phyloP scores from a whole-genome alignment of 1,140 invertebrate species.

The Centruroides sculpturatus region DNA sequence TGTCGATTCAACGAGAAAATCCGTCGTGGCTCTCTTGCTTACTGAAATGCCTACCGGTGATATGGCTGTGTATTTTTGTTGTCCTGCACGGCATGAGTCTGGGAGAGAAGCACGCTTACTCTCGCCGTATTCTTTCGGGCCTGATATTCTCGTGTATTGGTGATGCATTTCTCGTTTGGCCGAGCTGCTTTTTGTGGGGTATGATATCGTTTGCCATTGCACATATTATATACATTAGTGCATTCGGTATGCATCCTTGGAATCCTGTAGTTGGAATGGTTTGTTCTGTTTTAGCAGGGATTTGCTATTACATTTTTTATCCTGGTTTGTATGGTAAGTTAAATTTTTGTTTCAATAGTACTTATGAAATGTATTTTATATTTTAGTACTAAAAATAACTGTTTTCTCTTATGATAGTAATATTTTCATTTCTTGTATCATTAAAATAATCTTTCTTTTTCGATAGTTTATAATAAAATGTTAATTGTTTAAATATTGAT shows the following conservation, averaged over 20 bases:
- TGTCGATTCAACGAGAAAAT: slow-evolving; percentile 45
- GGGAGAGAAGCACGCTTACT: slow-evolving; percentile 51
- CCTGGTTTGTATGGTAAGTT: neutral
- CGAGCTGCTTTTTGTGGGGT: slow-evolving; percentile 55
- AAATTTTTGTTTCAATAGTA: too few species aligned
- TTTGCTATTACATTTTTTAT: neutral
- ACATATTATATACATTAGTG: slow-evolving; percentile 59
- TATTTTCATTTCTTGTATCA: too few species aligned
- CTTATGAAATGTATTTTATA: too few species aligned
- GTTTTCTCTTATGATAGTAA: too few species aligned
- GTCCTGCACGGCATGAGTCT: slow-evolving; percentile 59
- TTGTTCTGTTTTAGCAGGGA: slow-evolving; percentile 9
- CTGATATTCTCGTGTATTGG: slow-evolving; percentile 66
- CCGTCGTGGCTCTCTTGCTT: slow-evolving; percentile 50
- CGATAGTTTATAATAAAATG: too few species aligned
- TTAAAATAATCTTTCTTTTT: too few species aligned
- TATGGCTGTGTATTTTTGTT: slow-evolving; percentile 68
- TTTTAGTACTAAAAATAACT: too few species aligned
- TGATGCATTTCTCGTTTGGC: slow-evolving; percentile 68
- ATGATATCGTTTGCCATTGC: slow-evolving; percentile 68
- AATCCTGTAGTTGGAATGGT: slow-evolving; percentile 43
- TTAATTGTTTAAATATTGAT: too few species aligned
- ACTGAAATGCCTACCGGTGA: slow-evolving; percentile 72
- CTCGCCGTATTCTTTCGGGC: slow-evolving; percentile 53
- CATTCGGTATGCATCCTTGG: slow-evolving; percentile 62